Evolutionary conservation across 2,888 invertebrate species (phyloP).

Genomic region (Atethmia centrago): DNA sequence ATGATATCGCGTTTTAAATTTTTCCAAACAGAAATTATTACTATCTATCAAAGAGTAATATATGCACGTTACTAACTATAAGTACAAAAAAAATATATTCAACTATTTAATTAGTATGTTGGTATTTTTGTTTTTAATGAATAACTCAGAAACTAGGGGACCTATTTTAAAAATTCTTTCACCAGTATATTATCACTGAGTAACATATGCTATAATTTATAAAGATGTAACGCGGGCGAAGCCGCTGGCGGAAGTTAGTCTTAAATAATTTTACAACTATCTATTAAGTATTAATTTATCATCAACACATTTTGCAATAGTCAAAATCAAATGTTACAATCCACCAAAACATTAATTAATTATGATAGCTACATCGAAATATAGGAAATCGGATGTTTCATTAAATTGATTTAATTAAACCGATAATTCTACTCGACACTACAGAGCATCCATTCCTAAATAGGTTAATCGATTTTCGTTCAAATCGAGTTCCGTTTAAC

Average conservation of each 20-base stretch:
- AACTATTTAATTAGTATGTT: too few relatives aligned
- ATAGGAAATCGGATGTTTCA: slow-evolving; percentile 36
- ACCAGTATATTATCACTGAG: too few relatives aligned
- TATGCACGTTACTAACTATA: neutral
- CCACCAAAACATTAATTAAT: slow-evolving; percentile 18
- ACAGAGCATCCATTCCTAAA: slow-evolving; percentile 50
- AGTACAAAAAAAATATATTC: too few relatives aligned
- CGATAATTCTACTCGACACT: slow-evolving; percentile 49
- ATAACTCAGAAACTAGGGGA: too few relatives aligned
- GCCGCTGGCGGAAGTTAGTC: too few relatives aligned
- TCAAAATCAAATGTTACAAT: slow-evolving; percentile 1
- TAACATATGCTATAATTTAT: too few relatives aligned
- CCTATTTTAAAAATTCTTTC: too few relatives aligned
- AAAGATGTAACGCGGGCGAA: too few relatives aligned
- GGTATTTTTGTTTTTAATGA: too few relatives aligned
- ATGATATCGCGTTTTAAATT: neutral
- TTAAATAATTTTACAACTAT: neutral
- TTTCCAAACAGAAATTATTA: neutral
- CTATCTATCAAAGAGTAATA: neutral
- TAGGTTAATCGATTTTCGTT: slow-evolving; percentile 63
- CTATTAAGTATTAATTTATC: neutral
- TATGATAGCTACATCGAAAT: slow-evolving; percentile 27
- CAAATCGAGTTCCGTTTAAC: slow-evolving; percentile 59
- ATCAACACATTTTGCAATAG: neutral
- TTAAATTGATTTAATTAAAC: slow-evolving; percentile 44